Evolutionary conservation across 2,113 vertebrate genomes (phyloP).

Genomic region (Cinclus cinclus): DNA sequence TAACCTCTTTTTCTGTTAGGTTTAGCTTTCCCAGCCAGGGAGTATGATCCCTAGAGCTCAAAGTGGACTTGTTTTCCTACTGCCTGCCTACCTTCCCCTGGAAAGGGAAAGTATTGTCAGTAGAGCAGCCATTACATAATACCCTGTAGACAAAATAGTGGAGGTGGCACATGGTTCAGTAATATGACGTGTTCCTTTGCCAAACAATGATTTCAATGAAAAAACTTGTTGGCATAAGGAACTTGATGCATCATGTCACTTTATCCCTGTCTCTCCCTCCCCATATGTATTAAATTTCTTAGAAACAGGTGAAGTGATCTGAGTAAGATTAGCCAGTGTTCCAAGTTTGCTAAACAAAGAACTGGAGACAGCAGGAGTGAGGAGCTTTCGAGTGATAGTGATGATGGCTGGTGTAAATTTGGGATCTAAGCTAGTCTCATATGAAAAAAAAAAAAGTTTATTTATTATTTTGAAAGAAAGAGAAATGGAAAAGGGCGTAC

Average conservation of each 20-base stretch:
- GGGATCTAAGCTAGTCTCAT: slow-evolving; percentile 20
- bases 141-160: slow-evolving; percentile 14
- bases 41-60: not conserved
- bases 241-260: slow-evolving; percentile 12
- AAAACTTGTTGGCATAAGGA: not conserved
- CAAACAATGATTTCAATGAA: slow-evolving; percentile 20
- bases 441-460: not conserved
- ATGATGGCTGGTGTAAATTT: slow-evolving; percentile 26
- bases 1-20: not conserved
- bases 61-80: not conserved
- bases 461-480: slow-evolving; percentile 44
- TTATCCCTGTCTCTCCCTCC: not conserved
- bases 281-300: slow-evolving; percentile 10
- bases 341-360: slow-evolving; percentile 45
- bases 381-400: slow-evolving; percentile 11
- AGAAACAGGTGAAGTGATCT: slow-evolving; percentile 33
- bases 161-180: not conserved
- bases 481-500: slow-evolving; percentile 1
- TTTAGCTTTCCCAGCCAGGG: not conserved
- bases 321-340: slow-evolving; percentile 10
- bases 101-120: not conserved
- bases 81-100: not conserved
- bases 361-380: not conserved
- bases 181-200: slow-evolving; percentile 2
- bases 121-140: not conserved